Evolutionary conservation across 2,888 invertebrate species (phyloP).

Genomic region (Campopleginae sp.): DNA sequence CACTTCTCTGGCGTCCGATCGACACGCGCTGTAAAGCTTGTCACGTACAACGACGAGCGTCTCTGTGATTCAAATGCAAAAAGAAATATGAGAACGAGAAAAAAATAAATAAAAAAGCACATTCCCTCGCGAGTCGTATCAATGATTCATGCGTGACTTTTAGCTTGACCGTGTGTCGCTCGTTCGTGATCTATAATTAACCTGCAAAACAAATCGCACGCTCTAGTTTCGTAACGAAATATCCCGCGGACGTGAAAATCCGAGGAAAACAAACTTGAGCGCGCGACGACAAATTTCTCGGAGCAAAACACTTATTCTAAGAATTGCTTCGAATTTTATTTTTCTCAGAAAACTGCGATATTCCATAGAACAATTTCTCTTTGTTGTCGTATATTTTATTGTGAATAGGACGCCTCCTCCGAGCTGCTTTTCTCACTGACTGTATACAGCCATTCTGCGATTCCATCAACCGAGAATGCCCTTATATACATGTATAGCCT

Average conservation of each 20-base stretch:
- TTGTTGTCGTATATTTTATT: background rate
- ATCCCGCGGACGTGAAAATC: background rate
- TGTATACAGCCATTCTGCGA: slow-evolving; percentile 55
- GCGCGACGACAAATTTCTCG: background rate
- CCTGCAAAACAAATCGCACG: slow-evolving; percentile 35
- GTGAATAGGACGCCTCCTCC: background rate
- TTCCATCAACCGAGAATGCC: slow-evolving; percentile 44
- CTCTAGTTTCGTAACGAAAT: slow-evolving; percentile 53
- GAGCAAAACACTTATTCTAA: background rate
- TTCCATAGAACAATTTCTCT: background rate
- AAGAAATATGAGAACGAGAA: slow-evolving; percentile 17
- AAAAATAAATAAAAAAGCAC: slow-evolving; percentile 45
- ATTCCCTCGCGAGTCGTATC: slow-evolving; percentile 44
- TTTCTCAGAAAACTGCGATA: background rate
- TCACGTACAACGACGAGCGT: background rate
- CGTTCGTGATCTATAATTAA: slow-evolving; percentile 55
- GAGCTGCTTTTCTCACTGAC: slow-evolving; percentile 34
- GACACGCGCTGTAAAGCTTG: background rate
- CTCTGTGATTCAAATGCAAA: slow-evolving; percentile 43
- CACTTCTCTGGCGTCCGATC: background rate
- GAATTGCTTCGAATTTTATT: background rate
- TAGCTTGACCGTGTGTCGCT: slow-evolving; percentile 11
- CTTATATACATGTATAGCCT: slow-evolving; percentile 35
- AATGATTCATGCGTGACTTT: slow-evolving; percentile 55
- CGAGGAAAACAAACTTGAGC: background rate